These are phyloP conservation scores for Leucania comma DNA, from an alignment of 2,888 invertebrate species.

Conservation along the genomic window DNA sequence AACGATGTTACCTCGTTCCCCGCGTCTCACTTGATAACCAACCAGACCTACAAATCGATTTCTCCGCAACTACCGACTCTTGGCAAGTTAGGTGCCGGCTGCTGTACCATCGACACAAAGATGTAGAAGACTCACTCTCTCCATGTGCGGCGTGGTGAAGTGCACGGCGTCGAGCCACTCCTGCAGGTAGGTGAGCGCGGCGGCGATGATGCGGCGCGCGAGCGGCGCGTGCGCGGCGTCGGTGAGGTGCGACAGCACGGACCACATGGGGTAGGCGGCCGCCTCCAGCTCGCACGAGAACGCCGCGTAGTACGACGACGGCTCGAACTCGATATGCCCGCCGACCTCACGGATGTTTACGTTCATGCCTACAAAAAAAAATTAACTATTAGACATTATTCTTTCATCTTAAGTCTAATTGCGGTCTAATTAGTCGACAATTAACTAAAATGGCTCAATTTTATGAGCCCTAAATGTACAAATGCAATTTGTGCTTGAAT, in stretches of 20 bases:
- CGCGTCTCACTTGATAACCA: no score
- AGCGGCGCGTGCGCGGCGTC: conserved; percentile 93
- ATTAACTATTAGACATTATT: no score
- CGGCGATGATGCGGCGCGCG: conserved; percentile 94
- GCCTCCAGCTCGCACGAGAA: conserved; percentile 99
- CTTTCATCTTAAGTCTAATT: neutral
- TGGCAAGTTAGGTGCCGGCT: no score
- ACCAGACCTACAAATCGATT: no score
- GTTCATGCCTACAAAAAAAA: conserved; percentile 95
- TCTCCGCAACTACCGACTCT: no score
- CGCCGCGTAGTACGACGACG: conserved; percentile 99
- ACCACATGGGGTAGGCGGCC: conserved; percentile 99
- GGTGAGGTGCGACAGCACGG: conserved; percentile 96
- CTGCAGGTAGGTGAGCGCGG: conserved; percentile 94
- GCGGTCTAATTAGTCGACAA: no score
- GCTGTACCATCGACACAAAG: no score
- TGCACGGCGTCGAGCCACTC: conserved; percentile 97
- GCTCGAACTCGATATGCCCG: conserved; percentile 98
- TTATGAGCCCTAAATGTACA: no score
- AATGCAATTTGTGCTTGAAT: no score
- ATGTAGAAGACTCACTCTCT: conserved; percentile 84
- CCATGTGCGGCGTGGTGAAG: conserved; percentile 91
- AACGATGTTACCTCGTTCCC: no score
- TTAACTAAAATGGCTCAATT: no score
- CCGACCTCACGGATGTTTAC: conserved; percentile 97